These are phyloP conservation scores for Megaceryle maxima DNA, from an alignment of 2,113 vertebrate species.

Conservation along the genomic window DNA sequence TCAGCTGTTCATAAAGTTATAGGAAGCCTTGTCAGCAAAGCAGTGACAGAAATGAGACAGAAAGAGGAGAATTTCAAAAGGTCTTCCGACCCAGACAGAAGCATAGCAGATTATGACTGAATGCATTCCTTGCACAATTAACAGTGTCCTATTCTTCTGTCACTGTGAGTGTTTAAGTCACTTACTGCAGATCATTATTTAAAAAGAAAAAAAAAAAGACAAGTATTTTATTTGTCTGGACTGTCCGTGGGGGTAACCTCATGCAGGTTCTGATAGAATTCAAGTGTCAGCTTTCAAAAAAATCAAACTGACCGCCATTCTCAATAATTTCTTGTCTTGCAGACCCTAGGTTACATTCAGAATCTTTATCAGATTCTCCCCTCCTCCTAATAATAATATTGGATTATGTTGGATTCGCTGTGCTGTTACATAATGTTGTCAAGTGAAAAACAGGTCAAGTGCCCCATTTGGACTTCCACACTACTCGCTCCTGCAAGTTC, in stretches of 20 bases:
- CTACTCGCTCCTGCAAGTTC: background rate
- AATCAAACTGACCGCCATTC: background rate
- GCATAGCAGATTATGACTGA: background rate
- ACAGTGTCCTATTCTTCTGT: background rate
- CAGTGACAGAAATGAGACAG: background rate
- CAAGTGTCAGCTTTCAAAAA: background rate
- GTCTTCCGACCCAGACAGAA: background rate
- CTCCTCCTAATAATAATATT: background rate
- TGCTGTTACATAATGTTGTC: background rate
- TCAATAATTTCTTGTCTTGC: background rate
- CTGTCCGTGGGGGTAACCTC: background rate
- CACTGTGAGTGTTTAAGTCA: background rate
- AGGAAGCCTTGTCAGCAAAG: background rate
- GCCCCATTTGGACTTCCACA: rapidly evolving
- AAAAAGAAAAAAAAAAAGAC: background rate
- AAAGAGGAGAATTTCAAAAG: background rate
- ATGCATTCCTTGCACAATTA: background rate
- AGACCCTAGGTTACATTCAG: background rate
- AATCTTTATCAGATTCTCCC: background rate
- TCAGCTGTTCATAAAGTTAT: background rate
- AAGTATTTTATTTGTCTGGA: background rate
- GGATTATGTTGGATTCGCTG: constrained; percentile 20
- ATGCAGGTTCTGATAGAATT: background rate
- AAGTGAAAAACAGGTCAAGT: background rate
- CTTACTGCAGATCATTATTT: background rate